These are phyloP conservation scores for Zaprionus tsacasi DNA, from an alignment of 1,140 invertebrate species.

Conservation along the genomic window DNA sequence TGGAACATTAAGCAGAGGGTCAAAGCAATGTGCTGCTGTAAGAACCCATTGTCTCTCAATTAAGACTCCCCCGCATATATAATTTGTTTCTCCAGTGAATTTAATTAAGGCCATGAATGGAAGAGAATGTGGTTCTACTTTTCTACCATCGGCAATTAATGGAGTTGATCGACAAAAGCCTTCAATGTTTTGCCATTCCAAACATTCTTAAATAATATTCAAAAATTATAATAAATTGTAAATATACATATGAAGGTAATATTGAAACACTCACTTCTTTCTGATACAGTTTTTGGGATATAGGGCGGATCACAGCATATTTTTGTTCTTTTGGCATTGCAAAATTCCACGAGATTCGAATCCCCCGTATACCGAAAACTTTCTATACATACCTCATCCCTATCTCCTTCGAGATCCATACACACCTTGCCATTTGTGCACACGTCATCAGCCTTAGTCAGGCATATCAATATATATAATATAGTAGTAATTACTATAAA, in stretches of 20 bases:
- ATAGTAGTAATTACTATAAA: not conserved
- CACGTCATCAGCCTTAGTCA: not conserved
- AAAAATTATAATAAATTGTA: not conserved
- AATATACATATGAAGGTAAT: too few relatives aligned
- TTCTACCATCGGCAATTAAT: not conserved
- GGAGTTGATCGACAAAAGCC: not conserved
- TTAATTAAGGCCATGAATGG: constrained; percentile 20
- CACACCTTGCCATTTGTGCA: not conserved
- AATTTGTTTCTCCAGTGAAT: not conserved
- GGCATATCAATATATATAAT: not conserved
- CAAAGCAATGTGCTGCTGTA: constrained; percentile 31
- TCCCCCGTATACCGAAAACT: not conserved
- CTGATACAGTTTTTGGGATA: not conserved
- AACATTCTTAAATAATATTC: constrained; percentile 10
- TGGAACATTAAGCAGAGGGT: not conserved
- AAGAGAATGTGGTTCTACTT: not conserved
- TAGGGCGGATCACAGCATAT: not conserved
- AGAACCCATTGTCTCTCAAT: constrained; percentile 26
- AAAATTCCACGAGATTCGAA: not conserved
- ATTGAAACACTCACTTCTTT: not conserved
- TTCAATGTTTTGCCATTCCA: not conserved
- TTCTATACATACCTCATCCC: not conserved
- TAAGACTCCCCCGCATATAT: constrained; percentile 20
- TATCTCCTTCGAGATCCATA: not conserved
- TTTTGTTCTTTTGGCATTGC: not conserved